Conservation (phyloP, 2,797 vertebrate species). For the Megalops cyprinoides region DNA sequence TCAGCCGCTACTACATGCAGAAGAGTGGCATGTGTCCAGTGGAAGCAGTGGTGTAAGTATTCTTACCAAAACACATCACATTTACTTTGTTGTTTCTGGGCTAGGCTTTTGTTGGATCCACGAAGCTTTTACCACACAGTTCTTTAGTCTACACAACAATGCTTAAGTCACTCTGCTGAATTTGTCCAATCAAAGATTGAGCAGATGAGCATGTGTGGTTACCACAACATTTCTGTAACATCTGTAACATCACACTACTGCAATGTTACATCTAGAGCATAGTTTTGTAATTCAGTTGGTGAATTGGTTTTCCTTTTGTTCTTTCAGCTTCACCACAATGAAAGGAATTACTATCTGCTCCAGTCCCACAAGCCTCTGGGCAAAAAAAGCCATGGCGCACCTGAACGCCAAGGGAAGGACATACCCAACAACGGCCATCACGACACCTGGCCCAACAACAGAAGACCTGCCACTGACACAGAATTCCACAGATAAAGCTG, state of each 20-base stretch:
- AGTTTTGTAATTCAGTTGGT: background rate
- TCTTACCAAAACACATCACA: no score
- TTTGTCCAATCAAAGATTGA: no score
- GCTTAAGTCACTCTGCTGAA: no score
- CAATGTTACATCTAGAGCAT: no score
- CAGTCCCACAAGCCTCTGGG: slow-evolving; percentile 41
- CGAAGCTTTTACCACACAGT: background rate
- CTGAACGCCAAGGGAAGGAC: slow-evolving; percentile 52
- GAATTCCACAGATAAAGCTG: no score
- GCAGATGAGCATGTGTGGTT: background rate
- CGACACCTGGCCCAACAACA: no score
- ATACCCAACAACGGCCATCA: accelerated
- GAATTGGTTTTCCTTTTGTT: background rate
- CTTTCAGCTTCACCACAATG: slow-evolving; percentile 59
- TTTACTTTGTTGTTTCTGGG: no score
- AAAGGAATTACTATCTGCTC: slow-evolving; percentile 54
- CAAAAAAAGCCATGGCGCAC: slow-evolving; percentile 49
- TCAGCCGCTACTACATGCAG: slow-evolving; percentile 55
- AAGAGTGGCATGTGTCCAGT: slow-evolving; percentile 32
- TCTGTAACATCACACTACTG: no score
- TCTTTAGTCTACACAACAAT: background rate
- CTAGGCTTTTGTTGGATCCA: background rate
- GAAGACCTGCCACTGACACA: background rate
- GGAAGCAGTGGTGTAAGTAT: slow-evolving; percentile 64
- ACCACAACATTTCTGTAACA: background rate